Percentiles rank a stretch among this genome's conserved stretches.
These are phyloP conservation scores for Phoxinus phoxinus DNA, from an alignment of 2,113 vertebrate species.

Conservation along the genomic window DNA sequence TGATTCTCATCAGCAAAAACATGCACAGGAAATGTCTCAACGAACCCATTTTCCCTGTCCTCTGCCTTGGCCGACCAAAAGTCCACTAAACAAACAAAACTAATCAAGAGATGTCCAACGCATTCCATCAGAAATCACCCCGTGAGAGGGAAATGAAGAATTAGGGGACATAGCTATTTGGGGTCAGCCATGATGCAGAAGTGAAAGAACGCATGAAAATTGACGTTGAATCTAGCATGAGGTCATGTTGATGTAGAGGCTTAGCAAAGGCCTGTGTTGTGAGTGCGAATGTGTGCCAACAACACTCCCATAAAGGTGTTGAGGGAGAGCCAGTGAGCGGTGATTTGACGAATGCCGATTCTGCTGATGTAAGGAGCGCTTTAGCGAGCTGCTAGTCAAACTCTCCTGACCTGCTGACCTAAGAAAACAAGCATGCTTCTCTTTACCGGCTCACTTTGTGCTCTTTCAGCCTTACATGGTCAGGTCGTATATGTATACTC, in stretches of 20 bases:
- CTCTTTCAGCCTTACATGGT: constrained; percentile 39
- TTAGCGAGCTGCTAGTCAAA: constrained; percentile 21
- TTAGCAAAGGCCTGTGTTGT: not conserved
- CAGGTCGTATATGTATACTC: constrained; percentile 16
- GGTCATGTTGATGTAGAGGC: constrained; percentile 13
- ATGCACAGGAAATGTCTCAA: constrained; percentile 77
- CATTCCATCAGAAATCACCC: constrained; percentile 13
- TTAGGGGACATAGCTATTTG: constrained; percentile 28
- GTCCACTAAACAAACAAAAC: constrained; percentile 48
- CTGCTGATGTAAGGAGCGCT: constrained; percentile 13
- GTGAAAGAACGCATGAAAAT: constrained; percentile 13
- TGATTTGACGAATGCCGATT: constrained; percentile 30
- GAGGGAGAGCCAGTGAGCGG: constrained; percentile 6
- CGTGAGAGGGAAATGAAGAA: constrained; percentile 15
- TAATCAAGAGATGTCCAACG: constrained; percentile 41
- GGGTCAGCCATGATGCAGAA: constrained; percentile 30
- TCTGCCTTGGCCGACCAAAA: constrained; percentile 60
- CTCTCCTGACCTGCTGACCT: constrained; percentile 23
- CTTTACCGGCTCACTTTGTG: not conserved
- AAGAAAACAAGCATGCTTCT: constrained; percentile 23
- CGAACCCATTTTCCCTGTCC: constrained; percentile 71
- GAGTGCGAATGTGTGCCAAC: not conserved
- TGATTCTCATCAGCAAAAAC: constrained; percentile 78
- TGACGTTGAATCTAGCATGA: not conserved
- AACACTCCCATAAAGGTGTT: constrained; percentile 33